Base-by-base conservation (phyloP, 30 jellyfish, hydroid and myxozoan genomes). In the Aurelia aurita region DNA sequence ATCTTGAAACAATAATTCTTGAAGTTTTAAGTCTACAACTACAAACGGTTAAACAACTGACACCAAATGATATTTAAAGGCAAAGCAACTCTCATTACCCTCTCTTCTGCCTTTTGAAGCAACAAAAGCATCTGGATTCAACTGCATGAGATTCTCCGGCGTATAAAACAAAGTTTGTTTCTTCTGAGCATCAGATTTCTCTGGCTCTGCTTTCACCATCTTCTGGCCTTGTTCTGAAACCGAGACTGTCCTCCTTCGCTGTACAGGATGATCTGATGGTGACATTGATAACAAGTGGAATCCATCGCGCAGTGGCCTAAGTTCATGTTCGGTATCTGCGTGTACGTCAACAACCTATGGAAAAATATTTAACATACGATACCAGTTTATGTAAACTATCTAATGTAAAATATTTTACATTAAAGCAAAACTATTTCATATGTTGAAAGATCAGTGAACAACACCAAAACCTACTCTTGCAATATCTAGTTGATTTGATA, bases 51-150 rank as follows among this genome's bases (percentile, higher is more conserved):
- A 39, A 39, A 1, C 0, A 39, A 8, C 51, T 15, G 51, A 0
- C 15, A 8, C 51, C 1, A 39, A 39, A 6, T 0, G 18, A 39
- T 4, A 39, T 39, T 10, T 34, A 34, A 0, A 39, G 15, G 15
- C 7, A 39, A 1, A 39, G 1, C 7, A 39, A 39, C 2, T 6
- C 13, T 39, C 1, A 0, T 8, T 39, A 39, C 51, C 51, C 51
- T 6, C 51, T 39, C 2, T 15, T 39, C 51, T 14, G 15, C 51
- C 51, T 7, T 7, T 39, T 15, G 51, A 39, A 7, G 51, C 51
- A 39, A 39, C 51, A 39, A 86, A 86, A 5, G 96, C 89, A 75
- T 75, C 80, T 34, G 82, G 75, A 60, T 86, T 76, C 31, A 86
- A 39, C 49, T 62, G 86, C 49, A 68, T 55, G 16, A 86, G 63